phyloP scores from a whole-genome alignment of 64 coral and sea anemone genomes.

The Orbicella faveolata region DNA sequence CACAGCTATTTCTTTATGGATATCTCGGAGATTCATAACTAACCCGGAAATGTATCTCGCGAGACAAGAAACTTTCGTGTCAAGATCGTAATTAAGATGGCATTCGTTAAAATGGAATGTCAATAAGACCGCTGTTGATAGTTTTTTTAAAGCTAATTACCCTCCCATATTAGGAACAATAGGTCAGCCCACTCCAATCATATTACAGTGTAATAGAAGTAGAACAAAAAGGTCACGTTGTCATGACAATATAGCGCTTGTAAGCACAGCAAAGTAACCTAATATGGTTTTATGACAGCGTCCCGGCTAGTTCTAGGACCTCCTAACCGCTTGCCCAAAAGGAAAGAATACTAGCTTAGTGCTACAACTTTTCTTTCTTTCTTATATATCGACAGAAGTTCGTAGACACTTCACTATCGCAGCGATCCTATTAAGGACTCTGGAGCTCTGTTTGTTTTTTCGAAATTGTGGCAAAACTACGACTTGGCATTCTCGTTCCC shows the following conservation, averaged over 20 bases:
- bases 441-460: too few species aligned
- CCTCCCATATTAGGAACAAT: conserved; percentile 13
- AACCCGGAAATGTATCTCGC: neutral
- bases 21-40: neutral
- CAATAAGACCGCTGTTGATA: conserved; percentile 32
- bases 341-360: too few species aligned
- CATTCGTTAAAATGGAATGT: conserved; percentile 40
- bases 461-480: too few species aligned
- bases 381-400: too few species aligned
- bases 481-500: too few species aligned
- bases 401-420: too few species aligned
- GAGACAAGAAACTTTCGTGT: neutral
- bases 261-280: neutral
- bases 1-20: neutral
- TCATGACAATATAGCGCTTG: neutral
- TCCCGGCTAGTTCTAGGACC: neutral
- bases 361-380: too few species aligned
- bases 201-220: neutral
- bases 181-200: neutral
- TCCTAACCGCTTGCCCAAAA: too few species aligned
- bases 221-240: neutral
- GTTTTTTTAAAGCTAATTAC: conserved; percentile 17
- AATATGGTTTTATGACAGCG: neutral
- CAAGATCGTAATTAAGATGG: conserved; percentile 1
- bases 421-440: too few species aligned